Base-by-base conservation (phyloP, 2,888 invertebrate species). In the Cabera pusaria region DNA sequence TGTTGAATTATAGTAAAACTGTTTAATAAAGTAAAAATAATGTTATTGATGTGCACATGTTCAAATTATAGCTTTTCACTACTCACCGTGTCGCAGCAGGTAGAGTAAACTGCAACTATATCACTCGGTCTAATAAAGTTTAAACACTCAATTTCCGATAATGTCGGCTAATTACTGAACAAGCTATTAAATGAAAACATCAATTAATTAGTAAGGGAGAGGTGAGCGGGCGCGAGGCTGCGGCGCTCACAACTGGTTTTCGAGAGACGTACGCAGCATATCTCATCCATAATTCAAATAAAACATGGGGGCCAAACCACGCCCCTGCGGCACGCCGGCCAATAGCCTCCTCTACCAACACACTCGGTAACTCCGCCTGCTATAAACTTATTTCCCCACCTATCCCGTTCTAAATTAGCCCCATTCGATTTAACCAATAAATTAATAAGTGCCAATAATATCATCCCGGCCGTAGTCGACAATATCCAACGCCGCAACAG, bases 261-360 rank as follows among this genome's bases (percentile, higher is more conserved):
- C 56, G 59, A 76, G 73, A 75, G 67, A 60, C 75, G 73, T 67
- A 68, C 72, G 69, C 71, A 71, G 74, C 73, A 61, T 73, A 74
- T 70, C 72, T 85, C 85, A 86, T 87, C 86, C 86, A 87, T 88
- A 85, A 87, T 86, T 86, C 86, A 86, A 87, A 86, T 82, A 84
- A 72, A 86, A 86, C 83, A 85, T 86, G 86, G 85, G 84, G 64
- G 74, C 85, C 80, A 78, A 66, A 78, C 86, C 64, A 80, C 87
- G 87, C 88, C 88, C 87, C 83, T 80, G 83, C 59, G 70, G 70
- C 67, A 80, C 76, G 71, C 77, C 71, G 71, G 74, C 87, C 87
- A 87, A 88, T 88, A 74, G 83, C 72, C 72, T 76, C 72, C 56
- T 62, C 64, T 77, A 70, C 62, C 64, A 59, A 62, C 68, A 64